Base-by-base conservation (phyloP, 2,888 invertebrate species). In the Melangyna quadrimaculata region DNA sequence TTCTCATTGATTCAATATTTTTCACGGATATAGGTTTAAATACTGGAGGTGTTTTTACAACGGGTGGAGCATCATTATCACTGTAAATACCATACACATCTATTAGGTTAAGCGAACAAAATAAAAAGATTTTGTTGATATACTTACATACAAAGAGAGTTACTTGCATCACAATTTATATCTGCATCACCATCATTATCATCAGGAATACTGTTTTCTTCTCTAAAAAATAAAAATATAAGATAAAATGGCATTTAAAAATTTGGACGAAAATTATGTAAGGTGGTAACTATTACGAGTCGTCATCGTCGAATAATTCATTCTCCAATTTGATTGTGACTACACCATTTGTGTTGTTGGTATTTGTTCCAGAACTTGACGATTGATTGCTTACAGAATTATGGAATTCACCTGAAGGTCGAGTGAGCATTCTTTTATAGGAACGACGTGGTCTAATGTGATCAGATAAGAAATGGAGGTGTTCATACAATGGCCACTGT, bases 401-500 rank as follows among this genome's bases (percentile, higher is more conserved):
- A 12, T 67, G 63, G 19, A 53, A 74, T 27, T 87, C 82, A 29
- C 14, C 48, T 14, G 74, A 74, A 35, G 81, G 81, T 8, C 88
- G 86, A 24, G 89, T 88, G 32, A 87, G 87, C 88, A 90, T 89
- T 71, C 89, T 89, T 86, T 91, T 92, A 29, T 91, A 92, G 8
- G 92, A 91, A 40, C 92, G 90, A 8, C 92, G 88, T 3, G 90
- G 90, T 35, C 91, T 89, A 84, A 92, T 92, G 81, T 92, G 92
- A 57, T 91, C 90, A 27, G 91, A 91, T 10, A 92, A 88, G 77
- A 92, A 92, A 43, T 90, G 90, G 10, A 92, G 88, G 86, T 91
- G 90, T 2, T 91, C 90, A 78, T 89, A 92, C n/a, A 92, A 88
- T 1, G 92, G 90, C 92, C 92, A 92, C 29, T 91, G 91, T 5